Conservation (phyloP, 2,113 vertebrate species). For the Acanthochromis polyacanthus region DNA sequence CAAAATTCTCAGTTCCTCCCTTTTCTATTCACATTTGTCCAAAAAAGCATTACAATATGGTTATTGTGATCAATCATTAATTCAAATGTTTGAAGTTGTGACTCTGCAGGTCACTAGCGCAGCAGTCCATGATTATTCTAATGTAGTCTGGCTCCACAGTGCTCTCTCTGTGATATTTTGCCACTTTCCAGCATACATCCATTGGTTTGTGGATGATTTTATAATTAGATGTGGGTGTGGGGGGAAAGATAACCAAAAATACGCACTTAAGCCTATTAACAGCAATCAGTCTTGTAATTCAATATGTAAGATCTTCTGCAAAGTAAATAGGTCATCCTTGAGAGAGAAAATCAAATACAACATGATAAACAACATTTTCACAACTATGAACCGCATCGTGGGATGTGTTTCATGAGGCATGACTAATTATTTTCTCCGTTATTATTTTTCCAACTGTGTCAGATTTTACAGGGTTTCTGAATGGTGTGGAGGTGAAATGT, state of each 20-base stretch:
- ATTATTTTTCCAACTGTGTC: constrained; percentile 52
- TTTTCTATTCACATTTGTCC: constrained; percentile 57
- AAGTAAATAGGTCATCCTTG: constrained; percentile 65
- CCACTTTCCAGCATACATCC: constrained; percentile 57
- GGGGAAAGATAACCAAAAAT: constrained; percentile 54
- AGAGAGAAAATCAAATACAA: constrained; percentile 60
- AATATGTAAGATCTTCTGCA: constrained; percentile 59
- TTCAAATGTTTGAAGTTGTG: constrained; percentile 71
- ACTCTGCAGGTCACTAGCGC: constrained; percentile 54
- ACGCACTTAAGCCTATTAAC: constrained; percentile 69
- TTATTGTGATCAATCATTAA: constrained; percentile 73
- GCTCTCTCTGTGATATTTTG: constrained; percentile 63
- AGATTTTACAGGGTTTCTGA: constrained; percentile 42
- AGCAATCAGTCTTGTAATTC: constrained; percentile 66
- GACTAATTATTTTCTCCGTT: constrained; percentile 45
- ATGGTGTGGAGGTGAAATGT: constrained; percentile 39
- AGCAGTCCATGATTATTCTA: constrained; percentile 67
- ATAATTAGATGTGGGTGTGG: constrained; percentile 51
- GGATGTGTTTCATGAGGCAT: constrained; percentile 44
- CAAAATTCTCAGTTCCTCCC: constrained; percentile 59
- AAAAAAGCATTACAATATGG: constrained; percentile 68
- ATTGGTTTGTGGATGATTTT: constrained; percentile 49
- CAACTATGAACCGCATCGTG: constrained; percentile 36
- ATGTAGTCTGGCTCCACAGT: constrained; percentile 55
- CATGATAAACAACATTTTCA: constrained; percentile 46